Evolutionary conservation across 2,113 vertebrate species (phyloP), one percentile per base, ranked within the genome.

Genomic region (Chloebia gouldiae): DNA sequence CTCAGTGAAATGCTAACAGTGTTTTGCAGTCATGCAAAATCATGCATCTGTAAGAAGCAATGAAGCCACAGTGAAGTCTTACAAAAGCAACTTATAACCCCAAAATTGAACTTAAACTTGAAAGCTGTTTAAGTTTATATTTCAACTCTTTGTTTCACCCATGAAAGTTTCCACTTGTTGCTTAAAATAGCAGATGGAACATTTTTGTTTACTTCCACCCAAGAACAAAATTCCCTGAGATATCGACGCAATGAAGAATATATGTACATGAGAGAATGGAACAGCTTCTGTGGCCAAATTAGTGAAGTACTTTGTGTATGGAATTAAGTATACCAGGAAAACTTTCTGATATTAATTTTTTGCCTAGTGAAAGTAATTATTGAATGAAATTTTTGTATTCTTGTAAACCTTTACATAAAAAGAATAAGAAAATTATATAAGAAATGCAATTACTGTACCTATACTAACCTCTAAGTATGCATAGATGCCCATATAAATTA

Each of bases 151-250:
- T 88, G 85, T 93, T 95, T 96, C 85, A 90, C 71, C 49, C 90
- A 73, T 51, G 92, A 82, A 96, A 95, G 76, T 92, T 96, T 95
- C 94, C 94, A 95, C 68, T 94, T 90, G 84, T 91, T 83, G 79
- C 95, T 94, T 95, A 95, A 96, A 96, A 97, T 96, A 95, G 94
- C 71, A 64, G 79, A 83, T 0, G 2, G 95, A 95, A 96, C 93
- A 90, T 86, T 96, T 95, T 86, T 96, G 95, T 97, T 97, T 96
- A 96, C 92, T 96, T 96, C 90, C 90, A 86, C 72, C 77, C 64
- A 93, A 94, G 94, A 97, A 90, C 63, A 96, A 95, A 97, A 94
- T 78, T 95, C 92, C 82, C 85, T 15, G 20, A 78, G 64, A 90
- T 84, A 95, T 88, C 51, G 96, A 86, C 49, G 76, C 90, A 60